phyloP scores from a whole-genome alignment of 2,797 vertebrate genomes.

The Gymnocypris eckloni region DNA sequence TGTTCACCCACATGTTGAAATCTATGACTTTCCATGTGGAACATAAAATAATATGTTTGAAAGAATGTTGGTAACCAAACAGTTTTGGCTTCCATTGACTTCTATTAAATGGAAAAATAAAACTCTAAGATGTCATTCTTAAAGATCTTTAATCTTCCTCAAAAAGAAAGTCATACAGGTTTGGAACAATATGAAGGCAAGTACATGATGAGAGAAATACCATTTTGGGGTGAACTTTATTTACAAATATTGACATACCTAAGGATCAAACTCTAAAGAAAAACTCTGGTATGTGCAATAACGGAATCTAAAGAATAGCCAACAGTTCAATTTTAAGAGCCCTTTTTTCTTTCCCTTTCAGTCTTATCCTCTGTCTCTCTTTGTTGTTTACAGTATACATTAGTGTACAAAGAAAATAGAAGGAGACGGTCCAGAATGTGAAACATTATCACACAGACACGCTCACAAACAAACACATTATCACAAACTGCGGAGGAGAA shows the following conservation, averaged over 20 bases:
- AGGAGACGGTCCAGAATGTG: constrained; percentile 1
- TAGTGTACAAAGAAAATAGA: background rate
- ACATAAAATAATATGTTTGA: background rate
- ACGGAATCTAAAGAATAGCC: constrained; percentile 8
- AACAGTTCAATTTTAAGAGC: background rate
- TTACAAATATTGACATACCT: background rate
- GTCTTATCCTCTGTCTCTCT: background rate
- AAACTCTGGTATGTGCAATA: constrained; percentile 27
- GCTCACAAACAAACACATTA: constrained; percentile 10
- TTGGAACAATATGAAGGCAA: background rate
- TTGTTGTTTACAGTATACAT: background rate
- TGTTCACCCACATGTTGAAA: no score
- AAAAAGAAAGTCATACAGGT: background rate
- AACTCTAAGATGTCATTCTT: background rate
- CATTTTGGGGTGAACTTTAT: background rate
- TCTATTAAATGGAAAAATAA: background rate
- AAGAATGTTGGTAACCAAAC: background rate
- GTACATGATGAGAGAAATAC: background rate
- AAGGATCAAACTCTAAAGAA: constrained; percentile 10
- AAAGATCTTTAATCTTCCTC: background rate
- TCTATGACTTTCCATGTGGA: background rate
- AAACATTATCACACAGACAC: constrained; percentile 1
- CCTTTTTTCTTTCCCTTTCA: background rate
- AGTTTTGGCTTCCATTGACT: background rate
- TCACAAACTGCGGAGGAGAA: constrained; percentile 1